Conservation (phyloP, 2,888 invertebrate species). For the Heterodera filipjevi region DNA sequence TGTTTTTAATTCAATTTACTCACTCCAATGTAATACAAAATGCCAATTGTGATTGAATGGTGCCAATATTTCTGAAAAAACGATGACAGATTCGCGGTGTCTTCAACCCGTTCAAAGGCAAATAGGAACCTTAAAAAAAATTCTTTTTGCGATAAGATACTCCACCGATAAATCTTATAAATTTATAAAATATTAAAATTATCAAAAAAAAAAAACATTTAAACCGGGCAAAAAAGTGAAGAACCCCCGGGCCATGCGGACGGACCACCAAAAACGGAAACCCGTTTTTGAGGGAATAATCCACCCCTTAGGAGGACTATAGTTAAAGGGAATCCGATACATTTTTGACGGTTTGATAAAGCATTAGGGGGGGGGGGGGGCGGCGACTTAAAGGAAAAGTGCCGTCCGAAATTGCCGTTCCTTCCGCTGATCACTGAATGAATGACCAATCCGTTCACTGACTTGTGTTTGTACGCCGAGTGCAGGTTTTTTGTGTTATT, state of each 20-base stretch:
- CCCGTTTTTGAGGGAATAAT: too few relatives aligned
- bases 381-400: too few relatives aligned
- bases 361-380: too few relatives aligned
- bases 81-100: slow-evolving; percentile 52
- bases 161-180: too few relatives aligned
- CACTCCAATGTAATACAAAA: slow-evolving; percentile 62
- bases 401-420: not conserved
- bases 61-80: slow-evolving; percentile 52
- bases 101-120: slow-evolving; percentile 54
- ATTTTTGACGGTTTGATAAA: too few relatives aligned
- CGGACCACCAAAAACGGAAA: too few relatives aligned
- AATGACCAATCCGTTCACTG: slow-evolving; percentile 21
- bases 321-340: too few relatives aligned
- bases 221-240: too few relatives aligned
- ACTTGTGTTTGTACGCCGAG: slow-evolving; percentile 57
- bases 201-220: too few relatives aligned
- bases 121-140: slow-evolving; percentile 46
- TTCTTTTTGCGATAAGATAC: slow-evolving; percentile 1
- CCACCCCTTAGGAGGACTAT: too few relatives aligned
- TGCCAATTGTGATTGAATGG: slow-evolving; percentile 66
- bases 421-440: not conserved
- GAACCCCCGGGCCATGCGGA: too few relatives aligned
- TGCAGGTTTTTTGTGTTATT: slow-evolving; percentile 48
- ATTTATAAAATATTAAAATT: too few relatives aligned
- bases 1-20: not conserved